These are phyloP conservation scores for Eriosoma lanigerum DNA, from an alignment of 1,140 invertebrate genomes.

Conservation along the genomic window DNA sequence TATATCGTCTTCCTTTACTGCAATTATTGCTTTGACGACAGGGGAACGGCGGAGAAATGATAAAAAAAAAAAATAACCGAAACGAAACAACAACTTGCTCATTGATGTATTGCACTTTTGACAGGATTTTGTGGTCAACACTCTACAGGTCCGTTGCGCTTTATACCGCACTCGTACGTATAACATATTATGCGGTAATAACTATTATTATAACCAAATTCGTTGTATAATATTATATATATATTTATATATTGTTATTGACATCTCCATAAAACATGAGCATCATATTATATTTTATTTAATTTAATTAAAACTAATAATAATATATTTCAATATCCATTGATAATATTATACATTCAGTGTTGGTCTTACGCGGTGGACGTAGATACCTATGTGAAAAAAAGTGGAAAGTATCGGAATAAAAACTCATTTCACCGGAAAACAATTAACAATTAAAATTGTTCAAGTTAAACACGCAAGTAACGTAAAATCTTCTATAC, in stretches of 20 bases:
- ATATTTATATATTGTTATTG: too few relatives aligned
- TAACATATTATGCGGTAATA: neutral
- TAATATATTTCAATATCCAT: too few relatives aligned
- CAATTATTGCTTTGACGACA: slow-evolving; percentile 40
- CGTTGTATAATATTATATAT: neutral
- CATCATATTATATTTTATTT: neutral
- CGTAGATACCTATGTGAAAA: too few relatives aligned
- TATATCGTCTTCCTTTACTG: neutral
- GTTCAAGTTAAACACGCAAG: too few relatives aligned
- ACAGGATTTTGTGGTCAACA: slow-evolving; percentile 42
- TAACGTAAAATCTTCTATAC: too few relatives aligned
- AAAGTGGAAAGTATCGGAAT: too few relatives aligned
- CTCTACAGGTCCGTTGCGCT: neutral
- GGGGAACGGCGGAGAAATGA: neutral
- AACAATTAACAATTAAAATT: too few relatives aligned
- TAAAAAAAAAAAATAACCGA: neutral
- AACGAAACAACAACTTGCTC: neutral
- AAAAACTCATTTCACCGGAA: too few relatives aligned
- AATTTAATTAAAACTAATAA: neutral
- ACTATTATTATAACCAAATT: neutral
- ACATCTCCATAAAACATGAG: neutral
- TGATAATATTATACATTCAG: too few relatives aligned
- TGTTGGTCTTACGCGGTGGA: too few relatives aligned
- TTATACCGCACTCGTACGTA: neutral
- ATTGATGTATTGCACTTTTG: slow-evolving; percentile 39